phyloP scores from a whole-genome alignment of 2,113 vertebrate genomes.

The Labeo catla region DNA sequence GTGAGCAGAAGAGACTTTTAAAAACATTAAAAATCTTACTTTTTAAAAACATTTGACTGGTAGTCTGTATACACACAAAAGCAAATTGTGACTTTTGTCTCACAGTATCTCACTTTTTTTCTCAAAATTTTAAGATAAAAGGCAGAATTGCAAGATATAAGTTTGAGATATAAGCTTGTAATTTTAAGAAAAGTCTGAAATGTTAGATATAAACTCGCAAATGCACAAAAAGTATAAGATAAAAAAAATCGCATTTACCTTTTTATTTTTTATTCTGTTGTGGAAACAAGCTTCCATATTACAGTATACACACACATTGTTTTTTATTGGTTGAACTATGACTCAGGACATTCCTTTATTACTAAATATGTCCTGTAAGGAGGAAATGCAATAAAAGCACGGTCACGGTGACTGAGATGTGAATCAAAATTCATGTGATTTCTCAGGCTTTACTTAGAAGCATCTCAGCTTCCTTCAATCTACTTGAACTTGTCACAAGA shows the following conservation, averaged over 20 bases:
- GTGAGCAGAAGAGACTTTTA: too few species aligned
- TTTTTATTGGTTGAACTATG: not conserved
- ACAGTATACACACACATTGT: not conserved
- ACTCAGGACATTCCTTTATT: not conserved
- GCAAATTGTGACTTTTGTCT: too few species aligned
- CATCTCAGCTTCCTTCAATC: not conserved
- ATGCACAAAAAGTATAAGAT: too few species aligned
- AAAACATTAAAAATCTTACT: too few species aligned
- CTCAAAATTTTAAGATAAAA: too few species aligned
- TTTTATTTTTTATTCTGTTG: not conserved
- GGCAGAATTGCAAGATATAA: too few species aligned
- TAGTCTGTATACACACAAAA: too few species aligned
- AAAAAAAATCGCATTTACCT: not conserved
- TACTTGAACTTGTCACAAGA: not conserved
- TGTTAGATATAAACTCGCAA: not conserved
- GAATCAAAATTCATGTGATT: not conserved
- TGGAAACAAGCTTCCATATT: not conserved
- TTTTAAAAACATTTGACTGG: too few species aligned
- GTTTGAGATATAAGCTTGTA: not conserved
- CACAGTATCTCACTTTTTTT: too few species aligned
- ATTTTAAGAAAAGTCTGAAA: not conserved
- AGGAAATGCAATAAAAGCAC: not conserved
- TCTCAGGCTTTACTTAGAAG: conserved; percentile 18
- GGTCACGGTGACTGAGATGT: not conserved
- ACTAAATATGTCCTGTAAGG: not conserved